Conservation (phyloP, 2,797 vertebrate species). For the Xenops minutus region DNA sequence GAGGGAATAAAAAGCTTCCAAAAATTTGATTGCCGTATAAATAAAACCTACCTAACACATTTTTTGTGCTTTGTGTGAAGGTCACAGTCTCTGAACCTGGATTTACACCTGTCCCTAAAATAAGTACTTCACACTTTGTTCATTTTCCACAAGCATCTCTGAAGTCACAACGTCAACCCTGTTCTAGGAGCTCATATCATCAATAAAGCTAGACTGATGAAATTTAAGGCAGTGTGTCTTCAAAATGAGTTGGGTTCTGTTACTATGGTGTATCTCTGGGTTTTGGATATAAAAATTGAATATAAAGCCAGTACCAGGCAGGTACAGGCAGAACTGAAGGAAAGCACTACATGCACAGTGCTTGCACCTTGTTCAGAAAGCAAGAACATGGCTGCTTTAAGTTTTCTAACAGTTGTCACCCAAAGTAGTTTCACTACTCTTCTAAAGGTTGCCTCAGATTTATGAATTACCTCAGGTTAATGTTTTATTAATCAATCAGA, state of each 20-base stretch:
- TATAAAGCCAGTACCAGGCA: not conserved
- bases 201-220: not conserved
- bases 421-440: not conserved
- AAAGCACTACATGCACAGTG: not conserved
- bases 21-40: not conserved
- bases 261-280: not conserved
- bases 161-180: not conserved
- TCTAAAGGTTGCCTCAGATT: not conserved
- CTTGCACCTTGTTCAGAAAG: not conserved
- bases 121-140: not conserved
- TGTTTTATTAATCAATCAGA: constrained; percentile 3
- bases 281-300: not conserved
- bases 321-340: not conserved
- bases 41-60: not conserved
- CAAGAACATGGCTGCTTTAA: not conserved
- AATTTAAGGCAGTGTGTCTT: not conserved
- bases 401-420: not conserved
- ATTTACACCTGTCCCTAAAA: not conserved
- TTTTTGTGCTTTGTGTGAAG: not conserved
- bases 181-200: not conserved
- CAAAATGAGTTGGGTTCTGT: not conserved
- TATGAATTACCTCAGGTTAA: not conserved
- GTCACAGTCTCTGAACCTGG: not conserved
- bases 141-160: not conserved
- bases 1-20: not conserved